Base-by-base conservation (phyloP, 1,140 invertebrate species). In the Alviniconcha marisindica region DNA sequence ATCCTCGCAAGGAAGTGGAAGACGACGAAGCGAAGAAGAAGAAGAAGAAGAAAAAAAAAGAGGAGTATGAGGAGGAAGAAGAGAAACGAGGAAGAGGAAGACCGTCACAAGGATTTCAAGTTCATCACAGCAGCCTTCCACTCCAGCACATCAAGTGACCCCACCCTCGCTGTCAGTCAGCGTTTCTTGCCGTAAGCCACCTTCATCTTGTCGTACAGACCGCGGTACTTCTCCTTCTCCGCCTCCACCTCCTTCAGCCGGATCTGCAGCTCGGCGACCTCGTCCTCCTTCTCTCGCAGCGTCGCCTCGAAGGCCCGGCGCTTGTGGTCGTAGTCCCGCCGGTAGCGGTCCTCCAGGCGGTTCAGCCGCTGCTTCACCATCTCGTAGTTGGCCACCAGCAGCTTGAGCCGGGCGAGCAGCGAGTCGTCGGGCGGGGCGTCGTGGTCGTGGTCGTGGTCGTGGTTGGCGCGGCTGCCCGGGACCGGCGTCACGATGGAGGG, bases 171-270 rank as follows among this genome's bases (percentile, higher is more conserved):
- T 21, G 7, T 36, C 31, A 28, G 36, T 71, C 69, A 82, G 12
- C 71, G 66, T 48, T 36, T 44, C 33, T 74, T 82, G 66, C 42
- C 44, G 28, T 24, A 73, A 15, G 60, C 38, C 0, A 82, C 33
- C 42, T 83, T 83, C 54, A 77, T 79, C 54, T 71, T 83, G 48
- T 83, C 77, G 73, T 83, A 83, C n/a, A 83, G 60, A 3, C 33
- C 38, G 4, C 74, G 76, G 44, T 78, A 83, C 51, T 83, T 83
- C 4, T 83, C 82, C 44, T 79, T 83, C 82, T 83, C 82, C 0
- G 82, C 82, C 76, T 83, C 82, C 54, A 51, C 36, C 60, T 83
- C 82, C 5, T 63, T 77, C 21, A 83, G 42, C 24, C 56, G 24
- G 15, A 77, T 69, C 77, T 83, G 82, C 60, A 83, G 76, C 4